Percentiles rank a stretch among this genome's conserved stretches.
These are phyloP conservation scores for Holacanthella duospinosa DNA, from an alignment of 2,888 invertebrate species.

Conservation along the genomic window DNA sequence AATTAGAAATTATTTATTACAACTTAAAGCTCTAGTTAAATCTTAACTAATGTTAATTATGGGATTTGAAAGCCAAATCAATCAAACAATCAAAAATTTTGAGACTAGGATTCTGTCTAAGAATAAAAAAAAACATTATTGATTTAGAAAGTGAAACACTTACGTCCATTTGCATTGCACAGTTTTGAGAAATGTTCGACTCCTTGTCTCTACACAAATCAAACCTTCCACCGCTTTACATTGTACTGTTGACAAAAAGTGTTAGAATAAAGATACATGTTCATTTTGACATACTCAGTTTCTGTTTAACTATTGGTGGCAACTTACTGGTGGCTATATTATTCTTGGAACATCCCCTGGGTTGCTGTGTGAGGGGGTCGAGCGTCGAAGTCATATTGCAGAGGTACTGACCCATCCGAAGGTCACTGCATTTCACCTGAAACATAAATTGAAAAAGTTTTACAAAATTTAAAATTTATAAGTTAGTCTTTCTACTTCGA, in stretches of 20 bases:
- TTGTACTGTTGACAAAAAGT: constrained; percentile 50
- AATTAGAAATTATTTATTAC: too few species aligned
- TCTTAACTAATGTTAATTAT: too few species aligned
- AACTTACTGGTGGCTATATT: constrained; percentile 64
- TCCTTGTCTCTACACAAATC: constrained; percentile 66
- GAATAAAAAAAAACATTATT: background rate
- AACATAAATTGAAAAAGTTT: too few species aligned
- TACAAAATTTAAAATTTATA: too few species aligned
- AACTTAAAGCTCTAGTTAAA: background rate
- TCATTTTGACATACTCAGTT: too few species aligned
- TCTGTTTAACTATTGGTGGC: too few species aligned
- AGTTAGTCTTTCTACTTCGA: too few species aligned
- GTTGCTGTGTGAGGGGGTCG: constrained; percentile 80
- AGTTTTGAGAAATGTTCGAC: constrained; percentile 66
- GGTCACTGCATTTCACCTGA: constrained; percentile 73
- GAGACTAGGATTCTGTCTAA: background rate
- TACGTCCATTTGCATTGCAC: constrained; percentile 92
- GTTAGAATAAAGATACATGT: too few species aligned
- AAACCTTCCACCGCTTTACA: constrained; percentile 76
- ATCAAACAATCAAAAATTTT: too few species aligned
- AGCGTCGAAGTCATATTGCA: constrained; percentile 45
- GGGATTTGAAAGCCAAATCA: too few species aligned
- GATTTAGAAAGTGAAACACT: constrained; percentile 44
- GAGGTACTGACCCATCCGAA: constrained; percentile 39
- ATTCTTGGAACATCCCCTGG: constrained; percentile 63